These are phyloP conservation scores for Athalia circularis DNA, from an alignment of 2,888 invertebrate genomes.

Conservation along the genomic window DNA sequence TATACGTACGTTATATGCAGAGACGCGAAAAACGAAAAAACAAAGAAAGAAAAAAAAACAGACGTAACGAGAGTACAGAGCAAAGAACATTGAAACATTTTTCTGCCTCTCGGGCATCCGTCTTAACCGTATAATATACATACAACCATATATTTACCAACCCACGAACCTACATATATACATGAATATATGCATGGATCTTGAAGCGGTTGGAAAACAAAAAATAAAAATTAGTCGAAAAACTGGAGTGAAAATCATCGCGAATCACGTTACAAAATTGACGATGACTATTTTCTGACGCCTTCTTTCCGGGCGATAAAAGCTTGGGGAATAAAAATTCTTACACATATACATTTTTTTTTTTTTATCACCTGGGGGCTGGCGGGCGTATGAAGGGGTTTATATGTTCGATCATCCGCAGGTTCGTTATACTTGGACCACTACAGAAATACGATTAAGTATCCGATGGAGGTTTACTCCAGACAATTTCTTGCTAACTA, in stretches of 20 bases:
- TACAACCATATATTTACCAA: conserved; percentile 4
- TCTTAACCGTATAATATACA: conserved; percentile 17
- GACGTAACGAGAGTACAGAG: conserved; percentile 1
- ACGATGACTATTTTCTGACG: no score
- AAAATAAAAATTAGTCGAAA: no score
- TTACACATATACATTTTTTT: no score
- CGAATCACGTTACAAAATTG: no score
- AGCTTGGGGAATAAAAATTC: no score
- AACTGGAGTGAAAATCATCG: no score
- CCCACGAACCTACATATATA: neutral
- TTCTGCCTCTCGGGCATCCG: conserved; percentile 3
- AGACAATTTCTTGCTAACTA: conserved; percentile 45
- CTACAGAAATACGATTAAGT: conserved; percentile 58
- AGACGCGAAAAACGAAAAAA: neutral
- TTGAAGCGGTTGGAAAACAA: neutral
- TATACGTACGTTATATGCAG: neutral
- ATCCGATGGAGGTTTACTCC: conserved; percentile 36
- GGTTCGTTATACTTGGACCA: conserved; percentile 57
- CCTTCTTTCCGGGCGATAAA: no score
- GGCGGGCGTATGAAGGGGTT: neutral
- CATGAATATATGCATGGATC: neutral
- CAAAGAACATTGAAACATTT: conserved; percentile 32
- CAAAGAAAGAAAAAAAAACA: neutral
- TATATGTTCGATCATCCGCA: neutral
- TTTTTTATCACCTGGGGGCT: neutral